A percentile compares a stretch with the other conserved stretches of the same genome.
These are phyloP conservation scores for Proctacanthus coquilletti DNA, from an alignment of 1,140 invertebrate genomes.

Conservation along the genomic window DNA sequence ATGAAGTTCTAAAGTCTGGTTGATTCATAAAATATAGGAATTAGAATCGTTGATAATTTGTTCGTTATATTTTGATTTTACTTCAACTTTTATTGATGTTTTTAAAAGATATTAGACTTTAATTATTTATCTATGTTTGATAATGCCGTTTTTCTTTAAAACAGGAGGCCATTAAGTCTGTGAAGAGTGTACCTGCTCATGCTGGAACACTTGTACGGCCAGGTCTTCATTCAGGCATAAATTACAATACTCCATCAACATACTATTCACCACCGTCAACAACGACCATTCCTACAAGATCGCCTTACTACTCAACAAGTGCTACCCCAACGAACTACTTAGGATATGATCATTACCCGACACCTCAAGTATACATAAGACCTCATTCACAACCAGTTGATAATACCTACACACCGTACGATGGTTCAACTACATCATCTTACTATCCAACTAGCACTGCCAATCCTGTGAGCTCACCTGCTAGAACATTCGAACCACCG, in stretches of 20 bases:
- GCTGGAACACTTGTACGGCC: constrained; percentile 38
- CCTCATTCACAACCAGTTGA: constrained; percentile 16
- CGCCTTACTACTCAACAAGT: constrained; percentile 17
- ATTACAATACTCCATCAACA: constrained; percentile 9
- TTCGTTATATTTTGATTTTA: too few relatives aligned
- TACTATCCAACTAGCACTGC: too few relatives aligned
- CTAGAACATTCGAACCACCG: neutral
- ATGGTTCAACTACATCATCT: constrained; percentile 1
- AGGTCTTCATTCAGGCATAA: neutral
- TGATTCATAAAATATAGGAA: too few relatives aligned
- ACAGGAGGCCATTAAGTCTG: constrained; percentile 47
- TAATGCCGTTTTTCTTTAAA: constrained; percentile 8
- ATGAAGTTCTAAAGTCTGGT: too few relatives aligned
- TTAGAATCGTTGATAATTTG: too few relatives aligned
- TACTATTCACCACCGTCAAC: constrained; percentile 14
- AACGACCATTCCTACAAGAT: constrained; percentile 15
- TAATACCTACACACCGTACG: constrained; percentile 1
- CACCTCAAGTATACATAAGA: constrained; percentile 7
- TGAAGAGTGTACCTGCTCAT: constrained; percentile 50
- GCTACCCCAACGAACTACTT: constrained; percentile 21
- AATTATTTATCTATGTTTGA: constrained; percentile 1
- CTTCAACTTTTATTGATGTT: too few relatives aligned
- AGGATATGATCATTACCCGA: constrained; percentile 26
- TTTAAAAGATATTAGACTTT: neutral
- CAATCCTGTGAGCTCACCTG: neutral